Base-by-base conservation (phyloP, 2,113 vertebrate genomes). In the Tringa solitaria region DNA sequence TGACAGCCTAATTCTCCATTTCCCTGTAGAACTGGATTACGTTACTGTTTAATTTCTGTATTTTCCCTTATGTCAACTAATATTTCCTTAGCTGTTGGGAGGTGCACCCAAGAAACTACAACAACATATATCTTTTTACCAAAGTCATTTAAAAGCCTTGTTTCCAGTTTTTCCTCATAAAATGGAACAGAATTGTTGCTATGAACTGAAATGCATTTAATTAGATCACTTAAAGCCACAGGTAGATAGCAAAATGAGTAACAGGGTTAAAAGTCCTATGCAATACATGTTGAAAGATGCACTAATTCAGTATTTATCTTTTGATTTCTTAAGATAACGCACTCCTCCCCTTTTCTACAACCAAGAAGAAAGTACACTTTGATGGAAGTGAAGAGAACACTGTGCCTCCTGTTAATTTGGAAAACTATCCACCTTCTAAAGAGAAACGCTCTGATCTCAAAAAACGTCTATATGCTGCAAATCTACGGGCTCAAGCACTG, bases 321-420 rank as follows among this genome's bases (percentile, higher is more conserved):
- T 94, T 90, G 43, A 96, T 95, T 94, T 96, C 57, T 94, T 93
- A 96, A 99, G 98, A 97, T 97, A 97, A 97, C 1, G 32, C 48
- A 16, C 22, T 95, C 43, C 77, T 98, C 70, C 97, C 97, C 32
- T 69, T 95, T 51, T 98, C 98, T 15, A 77, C 98, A 4, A 97
- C 98, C 32, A 99, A 98, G 98, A 99, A 98, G 97, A 99, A 98
- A 87, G 98, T 99, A 94, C 98, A 98, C 82, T 99, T 99, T 96
- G 97, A 98, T 14, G 97, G 98, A 89, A 98, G 91, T 87, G 98
- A 99, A 97, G 98, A 99, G 94, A 99, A 99, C 79, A 22, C 64
- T 65, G 30, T 41, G 33, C 56, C 46, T 69, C 73, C 45, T 33
- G 93, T 97, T 28, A 92, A 63, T n/a, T 5, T 89, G 26, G 98